A percentile compares a stretch with the other conserved stretches of the same genome.
These are phyloP conservation scores for Todus mexicanus DNA, from an alignment of 2,797 vertebrate genomes.

Conservation along the genomic window DNA sequence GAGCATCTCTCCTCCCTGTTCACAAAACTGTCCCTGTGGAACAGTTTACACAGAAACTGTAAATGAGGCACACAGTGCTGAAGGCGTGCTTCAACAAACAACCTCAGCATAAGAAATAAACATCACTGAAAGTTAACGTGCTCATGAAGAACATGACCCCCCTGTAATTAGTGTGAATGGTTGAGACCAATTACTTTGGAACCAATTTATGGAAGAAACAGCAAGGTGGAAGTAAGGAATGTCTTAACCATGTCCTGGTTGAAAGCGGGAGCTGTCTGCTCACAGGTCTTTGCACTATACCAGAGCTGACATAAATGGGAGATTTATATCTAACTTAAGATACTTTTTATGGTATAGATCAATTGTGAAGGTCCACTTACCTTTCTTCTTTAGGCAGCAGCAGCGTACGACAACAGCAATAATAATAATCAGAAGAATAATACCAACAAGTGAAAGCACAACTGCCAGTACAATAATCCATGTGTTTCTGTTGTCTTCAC, in stretches of 20 bases:
- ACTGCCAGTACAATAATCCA: constrained; percentile 70
- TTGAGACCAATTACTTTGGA: neutral
- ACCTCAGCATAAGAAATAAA: neutral
- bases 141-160: neutral
- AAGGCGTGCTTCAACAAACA: neutral
- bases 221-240: neutral
- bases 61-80: neutral
- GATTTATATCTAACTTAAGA: neutral
- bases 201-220: neutral
- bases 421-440: constrained; percentile 64
- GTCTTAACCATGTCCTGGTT: neutral
- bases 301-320: neutral
- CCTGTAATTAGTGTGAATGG: neutral
- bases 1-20: neutral
- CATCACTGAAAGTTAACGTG: rapidly evolving
- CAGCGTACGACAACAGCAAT: constrained; percentile 63
- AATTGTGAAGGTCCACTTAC: constrained; percentile 13
- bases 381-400: constrained; percentile 59
- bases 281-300: neutral
- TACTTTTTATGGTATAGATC: neutral
- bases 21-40: neutral
- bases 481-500: constrained; percentile 5
- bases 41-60: neutral
- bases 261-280: neutral
- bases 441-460: constrained; percentile 53